Evolutionary conservation across 2,888 invertebrate species (phyloP).

Genomic region (Zonitis immaculata): DNA sequence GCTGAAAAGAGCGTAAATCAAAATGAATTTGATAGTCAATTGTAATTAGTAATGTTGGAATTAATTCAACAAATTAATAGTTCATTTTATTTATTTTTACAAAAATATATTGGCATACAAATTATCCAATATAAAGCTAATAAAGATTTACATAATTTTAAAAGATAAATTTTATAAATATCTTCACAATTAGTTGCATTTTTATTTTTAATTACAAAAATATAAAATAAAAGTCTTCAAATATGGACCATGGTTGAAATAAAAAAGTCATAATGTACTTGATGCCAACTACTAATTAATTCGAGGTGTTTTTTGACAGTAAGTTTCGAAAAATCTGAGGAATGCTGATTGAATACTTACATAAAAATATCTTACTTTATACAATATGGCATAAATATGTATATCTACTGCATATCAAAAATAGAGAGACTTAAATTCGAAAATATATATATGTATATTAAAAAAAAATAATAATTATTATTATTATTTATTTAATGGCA

Average conservation of each 20-base stretch:
- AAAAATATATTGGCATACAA: neutral
- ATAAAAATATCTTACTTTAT: slow-evolving; percentile 20
- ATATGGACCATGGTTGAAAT: neutral
- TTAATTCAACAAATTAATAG: too few relatives aligned
- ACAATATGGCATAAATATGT: slow-evolving; percentile 21
- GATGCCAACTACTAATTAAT: slow-evolving; percentile 9
- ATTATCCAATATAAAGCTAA: neutral
- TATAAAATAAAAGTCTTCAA: neutral
- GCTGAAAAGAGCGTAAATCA: too few relatives aligned
- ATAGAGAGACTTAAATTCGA: slow-evolving; percentile 9
- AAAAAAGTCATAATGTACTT: slow-evolving; percentile 6
- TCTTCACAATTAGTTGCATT: neutral
- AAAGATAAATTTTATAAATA: neutral
- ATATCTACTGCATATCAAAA: slow-evolving; percentile 10
- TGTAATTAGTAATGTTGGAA: too few relatives aligned
- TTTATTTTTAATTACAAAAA: neutral
- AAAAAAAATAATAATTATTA: too few relatives aligned
- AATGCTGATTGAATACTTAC: slow-evolving; percentile 10
- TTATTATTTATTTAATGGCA: neutral
- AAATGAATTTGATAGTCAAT: too few relatives aligned
- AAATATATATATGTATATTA: slow-evolving; percentile 6
- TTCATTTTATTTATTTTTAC: neutral
- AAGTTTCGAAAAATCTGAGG: slow-evolving; percentile 9
- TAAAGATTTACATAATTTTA: neutral
- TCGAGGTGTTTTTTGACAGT: slow-evolving; percentile 3